Percentiles rank a stretch among this genome's conserved stretches.
phyloP scores from a whole-genome alignment of 2,888 invertebrate genomes.

The Epistrophe eligans region DNA sequence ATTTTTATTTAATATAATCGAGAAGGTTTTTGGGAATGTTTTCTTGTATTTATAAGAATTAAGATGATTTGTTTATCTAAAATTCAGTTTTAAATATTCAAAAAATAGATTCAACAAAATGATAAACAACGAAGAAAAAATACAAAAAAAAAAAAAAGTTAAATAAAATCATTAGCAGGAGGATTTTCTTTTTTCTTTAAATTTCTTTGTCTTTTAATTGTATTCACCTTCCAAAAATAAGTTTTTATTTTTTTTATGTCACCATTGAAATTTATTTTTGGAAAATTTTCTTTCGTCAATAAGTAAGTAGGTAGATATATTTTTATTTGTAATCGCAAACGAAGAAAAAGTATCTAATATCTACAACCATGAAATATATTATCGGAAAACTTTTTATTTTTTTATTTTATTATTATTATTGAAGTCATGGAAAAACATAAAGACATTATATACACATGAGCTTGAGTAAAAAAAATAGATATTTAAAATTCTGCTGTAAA shows the following conservation, averaged over 20 bases:
- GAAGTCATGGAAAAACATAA: slow-evolving; percentile 65
- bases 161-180: slow-evolving; percentile 16
- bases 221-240: slow-evolving; percentile 71
- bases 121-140: slow-evolving; percentile 11
- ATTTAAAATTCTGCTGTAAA: slow-evolving; percentile 34
- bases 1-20: neutral
- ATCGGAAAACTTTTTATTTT: slow-evolving; percentile 33
- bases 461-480: neutral
- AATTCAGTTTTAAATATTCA: neutral
- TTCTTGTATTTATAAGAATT: neutral
- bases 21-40: neutral
- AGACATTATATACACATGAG: neutral
- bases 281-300: slow-evolving; percentile 38
- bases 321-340: slow-evolving; percentile 51
- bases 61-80: slow-evolving; percentile 7
- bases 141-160: slow-evolving; percentile 9
- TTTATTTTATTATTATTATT: slow-evolving; percentile 34
- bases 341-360: slow-evolving; percentile 70
- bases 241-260: slow-evolving; percentile 57
- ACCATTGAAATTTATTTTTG: slow-evolving; percentile 74
- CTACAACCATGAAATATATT: slow-evolving; percentile 65
- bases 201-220: slow-evolving; percentile 47
- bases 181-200: slow-evolving; percentile 2
- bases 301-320: neutral
- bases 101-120: neutral